phyloP scores from a whole-genome alignment of 2,797 vertebrate genomes.

The Synaphobranchus kaupii region DNA sequence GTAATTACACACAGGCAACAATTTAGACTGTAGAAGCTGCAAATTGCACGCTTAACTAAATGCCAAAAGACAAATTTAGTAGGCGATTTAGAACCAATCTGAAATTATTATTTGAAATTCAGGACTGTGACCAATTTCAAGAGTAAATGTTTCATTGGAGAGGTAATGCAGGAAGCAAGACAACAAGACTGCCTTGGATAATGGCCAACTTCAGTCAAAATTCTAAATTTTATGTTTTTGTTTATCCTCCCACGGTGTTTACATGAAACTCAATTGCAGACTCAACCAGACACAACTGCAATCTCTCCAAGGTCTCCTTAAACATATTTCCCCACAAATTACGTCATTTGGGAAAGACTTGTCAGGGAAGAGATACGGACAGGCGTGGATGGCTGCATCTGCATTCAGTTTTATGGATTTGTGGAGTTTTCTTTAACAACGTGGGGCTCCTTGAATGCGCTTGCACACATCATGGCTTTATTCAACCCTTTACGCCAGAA shows the following conservation, averaged over 20 bases:
- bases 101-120: slow-evolving; percentile 9
- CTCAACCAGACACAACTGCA: not conserved
- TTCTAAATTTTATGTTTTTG: slow-evolving; percentile 3
- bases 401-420: not conserved
- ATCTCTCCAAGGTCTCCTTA: not conserved
- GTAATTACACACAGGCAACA: not conserved
- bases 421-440: not conserved
- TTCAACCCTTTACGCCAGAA: too few relatives aligned
- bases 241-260: not conserved
- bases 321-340: not conserved
- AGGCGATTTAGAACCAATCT: not conserved
- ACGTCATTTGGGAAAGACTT: not conserved
- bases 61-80: not conserved
- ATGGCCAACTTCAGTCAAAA: not conserved
- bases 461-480: too few relatives aligned
- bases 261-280: not conserved
- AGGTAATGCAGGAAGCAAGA: not conserved
- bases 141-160: not conserved
- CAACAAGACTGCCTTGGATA: not conserved
- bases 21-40: not conserved
- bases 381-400: too few relatives aligned
- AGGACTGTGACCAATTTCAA: not conserved
- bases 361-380: not conserved
- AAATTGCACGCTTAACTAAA: slow-evolving; percentile 1
- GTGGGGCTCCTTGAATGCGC: too few relatives aligned